Base-by-base conservation (phyloP, 64 coral and sea anemone species). In the Exaiptasia diaphana region DNA sequence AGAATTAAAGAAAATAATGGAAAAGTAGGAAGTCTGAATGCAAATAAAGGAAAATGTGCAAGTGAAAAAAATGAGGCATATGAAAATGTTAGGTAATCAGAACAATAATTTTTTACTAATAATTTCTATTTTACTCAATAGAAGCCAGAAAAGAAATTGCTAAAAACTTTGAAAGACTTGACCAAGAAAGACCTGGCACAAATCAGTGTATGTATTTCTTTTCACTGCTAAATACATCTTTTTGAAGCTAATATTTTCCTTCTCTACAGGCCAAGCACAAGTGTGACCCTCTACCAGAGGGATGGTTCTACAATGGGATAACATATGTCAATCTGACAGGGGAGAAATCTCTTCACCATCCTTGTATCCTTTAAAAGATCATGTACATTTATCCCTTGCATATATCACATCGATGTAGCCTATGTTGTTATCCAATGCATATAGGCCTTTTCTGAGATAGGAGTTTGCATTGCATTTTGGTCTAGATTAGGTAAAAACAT, bases 281-380 rank as follows among this genome's bases (percentile, higher is more conserved):
- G 42, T 89, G 86, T 50, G 91, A 94, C 39, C 78, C 91, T 0
- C 67, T 94, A 1, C 91, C 91, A n/a, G 36, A 84, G 34, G 91
- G 91, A 26, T 94, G 91, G 91, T 94, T 89, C 38, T 94, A 94
- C 86, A 94, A 82, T 76, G 91, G 91, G 30, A 76, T 55, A 58
- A 58, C 88, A n/a, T 94, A 89, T 30, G 91, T 94, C 34, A 94
- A 86, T 40, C 80, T 94, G 36, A 89, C 85, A 64, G 91, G 91
- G 34, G 91, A 89, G 1, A 94, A 94, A 42, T n/a, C 73, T 53
- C 89, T 71, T 36, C 50, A 89, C 46, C 91, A 94, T 79, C 91
- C 91, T 23, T 33, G 91, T 94, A 94, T 94, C 91, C 91, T 93
- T 89, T 72, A 14, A 7, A 31, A 11, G 17, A 13, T 15, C 37